Evolutionary conservation across 1,140 invertebrate genomes (phyloP), one percentile per base, ranked within the genome.

Genomic region (Psilanteris sp.): DNA sequence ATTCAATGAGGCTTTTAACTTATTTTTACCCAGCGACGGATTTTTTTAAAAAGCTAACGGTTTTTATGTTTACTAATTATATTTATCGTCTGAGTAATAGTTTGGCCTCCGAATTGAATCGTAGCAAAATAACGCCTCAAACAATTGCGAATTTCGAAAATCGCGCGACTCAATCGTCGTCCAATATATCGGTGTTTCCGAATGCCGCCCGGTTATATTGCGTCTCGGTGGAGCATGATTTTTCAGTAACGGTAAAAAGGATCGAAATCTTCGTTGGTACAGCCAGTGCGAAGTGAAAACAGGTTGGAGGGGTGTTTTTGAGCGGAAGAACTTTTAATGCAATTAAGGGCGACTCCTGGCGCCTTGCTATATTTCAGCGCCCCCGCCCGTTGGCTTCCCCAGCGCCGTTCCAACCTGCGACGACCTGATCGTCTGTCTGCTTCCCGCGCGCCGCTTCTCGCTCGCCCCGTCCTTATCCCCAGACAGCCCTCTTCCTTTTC

Each of bases 321-420:
- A 67, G 55, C 75, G 67, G 68, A 77, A 72, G 48, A 77, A 77
- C 39, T 77, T 77, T 72, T 77, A 77, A 77, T 72, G 75, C 75
- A 77, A 77, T 77, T 77, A 77, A 67, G 55, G 67, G 55, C 67
- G 68, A 77, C 75, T 72, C 62, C 75, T 77, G 61, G 74, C 66
- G 70, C 70, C 59, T 79, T 46, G 27, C 39, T 57, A 52, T 62
- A 67, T 70, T 64, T 64, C 36, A 43, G 59, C 32, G 34, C 46
- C 13, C 50, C 8, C 36, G 44, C 44, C 50, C 43, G 32, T 46
- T 55, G 37, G 26, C 52, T 66, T 50, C 44, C 41, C 70, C 66
- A 29, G 20, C 54, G 27, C 8, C 36, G 59, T 27, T 37, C 54
- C 44, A 67, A 74, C 52, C 70, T 67, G 44, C 52, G 24, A 52